A percentile compares a stretch with the other conserved stretches of the same genome.
Evolutionary conservation across 2,797 vertebrate genomes (phyloP).

Genomic region (Cuculus canorus): DNA sequence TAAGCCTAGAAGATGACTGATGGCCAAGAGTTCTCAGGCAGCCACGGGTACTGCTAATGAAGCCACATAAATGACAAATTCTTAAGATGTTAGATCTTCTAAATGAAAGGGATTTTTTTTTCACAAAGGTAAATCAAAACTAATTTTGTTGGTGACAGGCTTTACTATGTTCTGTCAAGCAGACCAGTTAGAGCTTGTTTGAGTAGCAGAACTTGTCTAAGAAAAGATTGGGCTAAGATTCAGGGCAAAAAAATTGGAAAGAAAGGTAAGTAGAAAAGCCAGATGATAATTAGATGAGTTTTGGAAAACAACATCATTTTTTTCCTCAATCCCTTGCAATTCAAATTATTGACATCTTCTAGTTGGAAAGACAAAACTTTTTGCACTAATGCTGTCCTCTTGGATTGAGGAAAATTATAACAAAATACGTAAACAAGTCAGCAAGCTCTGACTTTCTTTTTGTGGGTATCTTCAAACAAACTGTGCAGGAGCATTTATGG

Average conservation of each 20-base stretch:
- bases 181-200: slow-evolving; percentile 23
- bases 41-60: neutral
- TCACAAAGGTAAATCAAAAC: neutral
- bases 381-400: neutral
- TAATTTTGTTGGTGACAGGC: neutral
- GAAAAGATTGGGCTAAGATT: neutral
- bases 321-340: neutral
- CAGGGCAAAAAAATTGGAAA: neutral
- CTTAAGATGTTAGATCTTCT: neutral
- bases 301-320: neutral
- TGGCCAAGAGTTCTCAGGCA: neutral
- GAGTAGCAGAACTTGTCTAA: neutral
- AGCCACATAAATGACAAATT: neutral
- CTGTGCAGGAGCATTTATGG: neutral
- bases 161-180: neutral
- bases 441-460: neutral
- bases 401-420: neutral
- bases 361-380: neutral
- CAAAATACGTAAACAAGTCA: neutral
- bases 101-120: neutral
- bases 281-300: neutral
- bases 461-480: neutral
- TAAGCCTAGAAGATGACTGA: neutral
- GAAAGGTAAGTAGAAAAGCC: neutral
- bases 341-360: neutral